phyloP scores from a whole-genome alignment of 2,113 vertebrate genomes.

The Macrotis lagotis region DNA sequence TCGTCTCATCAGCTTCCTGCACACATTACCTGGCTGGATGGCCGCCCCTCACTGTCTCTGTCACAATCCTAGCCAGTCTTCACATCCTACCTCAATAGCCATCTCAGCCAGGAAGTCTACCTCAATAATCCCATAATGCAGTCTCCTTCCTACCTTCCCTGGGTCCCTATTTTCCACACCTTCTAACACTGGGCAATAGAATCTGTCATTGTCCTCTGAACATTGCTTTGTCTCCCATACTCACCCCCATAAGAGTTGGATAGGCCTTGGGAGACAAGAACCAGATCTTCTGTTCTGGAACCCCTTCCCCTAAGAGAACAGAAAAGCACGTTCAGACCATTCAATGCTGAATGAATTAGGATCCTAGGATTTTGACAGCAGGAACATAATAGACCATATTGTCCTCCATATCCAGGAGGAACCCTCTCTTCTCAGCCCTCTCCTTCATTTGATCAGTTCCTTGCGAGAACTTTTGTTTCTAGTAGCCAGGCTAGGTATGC shows the following conservation, averaged over 20 bases:
- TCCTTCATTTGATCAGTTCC: background rate
- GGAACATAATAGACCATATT: background rate
- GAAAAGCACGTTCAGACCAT: background rate
- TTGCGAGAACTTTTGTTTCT: background rate
- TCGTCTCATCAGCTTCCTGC: background rate
- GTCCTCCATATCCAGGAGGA: background rate
- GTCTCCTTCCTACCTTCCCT: background rate
- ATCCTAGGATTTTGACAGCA: background rate
- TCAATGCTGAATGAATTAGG: background rate
- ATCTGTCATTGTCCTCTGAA: background rate
- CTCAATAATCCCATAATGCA: background rate
- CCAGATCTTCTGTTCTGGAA: too few relatives aligned
- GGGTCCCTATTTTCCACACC: background rate
- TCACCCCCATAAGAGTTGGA: background rate
- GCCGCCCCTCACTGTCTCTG: background rate
- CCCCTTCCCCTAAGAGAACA: background rate
- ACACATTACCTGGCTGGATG: background rate
- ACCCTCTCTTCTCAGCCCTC: background rate
- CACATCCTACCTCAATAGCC: background rate
- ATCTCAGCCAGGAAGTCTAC: background rate
- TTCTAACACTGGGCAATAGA: background rate
- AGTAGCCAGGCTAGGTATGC: too few relatives aligned
- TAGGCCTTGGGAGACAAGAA: background rate
- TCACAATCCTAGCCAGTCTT: background rate
- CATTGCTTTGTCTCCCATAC: background rate